Conservation (phyloP, 2,888 invertebrate species). For the Zygothrica quintamaculata region DNA sequence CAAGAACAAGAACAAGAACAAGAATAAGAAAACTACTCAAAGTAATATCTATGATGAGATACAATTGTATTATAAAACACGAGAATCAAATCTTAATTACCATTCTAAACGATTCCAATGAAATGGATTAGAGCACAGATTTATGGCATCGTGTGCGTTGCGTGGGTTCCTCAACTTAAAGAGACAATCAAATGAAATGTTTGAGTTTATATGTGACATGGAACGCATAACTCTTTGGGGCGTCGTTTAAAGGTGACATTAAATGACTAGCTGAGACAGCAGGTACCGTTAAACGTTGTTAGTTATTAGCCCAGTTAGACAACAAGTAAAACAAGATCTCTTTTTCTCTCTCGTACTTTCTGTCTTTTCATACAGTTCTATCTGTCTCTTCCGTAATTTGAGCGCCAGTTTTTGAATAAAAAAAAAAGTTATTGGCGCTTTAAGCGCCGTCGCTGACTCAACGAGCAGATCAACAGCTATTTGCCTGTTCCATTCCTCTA, state of each 20-base stretch:
- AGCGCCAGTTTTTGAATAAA: constrained; percentile 62
- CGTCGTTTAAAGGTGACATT: constrained; percentile 19
- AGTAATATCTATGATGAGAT: neutral
- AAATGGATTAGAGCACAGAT: constrained; percentile 5
- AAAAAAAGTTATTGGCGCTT: constrained; percentile 46
- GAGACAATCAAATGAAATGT: constrained; percentile 41
- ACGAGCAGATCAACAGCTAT: constrained; percentile 13
- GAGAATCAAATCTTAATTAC: constrained; percentile 50
- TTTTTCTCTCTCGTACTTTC: neutral
- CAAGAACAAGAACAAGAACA: too few relatives aligned
- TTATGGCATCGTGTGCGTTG: constrained; percentile 18
- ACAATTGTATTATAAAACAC: neutral
- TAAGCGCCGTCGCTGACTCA: constrained; percentile 61
- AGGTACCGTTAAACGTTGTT: constrained; percentile 52
- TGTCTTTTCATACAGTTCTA: neutral
- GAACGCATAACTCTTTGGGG: constrained; percentile 49
- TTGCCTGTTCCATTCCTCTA: neutral
- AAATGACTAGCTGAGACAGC: constrained; percentile 31
- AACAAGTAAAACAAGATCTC: constrained; percentile 45
- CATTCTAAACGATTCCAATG: constrained; percentile 42
- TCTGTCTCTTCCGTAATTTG: constrained; percentile 48
- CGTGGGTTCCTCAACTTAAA: constrained; percentile 32
- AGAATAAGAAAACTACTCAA: too few relatives aligned
- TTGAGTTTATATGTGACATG: constrained; percentile 46
- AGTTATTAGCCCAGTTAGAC: constrained; percentile 28